Percentiles rank a stretch among this genome's conserved stretches.
Conservation (phyloP, 2,888 invertebrate genomes). For the Sepioteuthis lessoniana region DNA sequence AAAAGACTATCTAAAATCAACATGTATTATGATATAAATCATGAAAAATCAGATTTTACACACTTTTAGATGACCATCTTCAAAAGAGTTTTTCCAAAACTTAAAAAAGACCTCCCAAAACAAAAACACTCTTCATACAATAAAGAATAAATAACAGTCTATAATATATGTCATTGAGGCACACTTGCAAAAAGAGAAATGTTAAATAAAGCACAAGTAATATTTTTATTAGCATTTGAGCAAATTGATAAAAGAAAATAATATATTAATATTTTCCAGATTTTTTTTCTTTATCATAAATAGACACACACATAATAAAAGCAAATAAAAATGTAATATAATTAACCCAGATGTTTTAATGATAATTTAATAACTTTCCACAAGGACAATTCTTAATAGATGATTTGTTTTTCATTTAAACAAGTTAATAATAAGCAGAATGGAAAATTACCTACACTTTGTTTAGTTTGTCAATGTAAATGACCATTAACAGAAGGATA, state of each 20-base stretch:
- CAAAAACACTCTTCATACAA: no score
- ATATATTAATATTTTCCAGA: not conserved
- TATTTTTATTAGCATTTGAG: not conserved
- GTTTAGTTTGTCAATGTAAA: not conserved
- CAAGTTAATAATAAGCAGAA: not conserved
- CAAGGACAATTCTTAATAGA: not conserved
- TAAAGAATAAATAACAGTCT: no score
- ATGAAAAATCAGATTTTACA: no score
- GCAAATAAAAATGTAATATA: not conserved
- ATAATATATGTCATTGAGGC: not conserved
- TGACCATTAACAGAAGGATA: not conserved
- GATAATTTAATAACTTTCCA: not conserved
- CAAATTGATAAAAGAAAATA: not conserved
- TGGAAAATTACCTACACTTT: not conserved
- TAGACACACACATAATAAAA: not conserved
- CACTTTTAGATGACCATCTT: no score
- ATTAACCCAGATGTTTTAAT: not conserved
- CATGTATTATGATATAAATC: no score
- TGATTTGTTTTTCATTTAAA: slow-evolving; percentile 25
- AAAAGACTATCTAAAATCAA: no score
- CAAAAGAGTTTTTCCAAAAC: no score
- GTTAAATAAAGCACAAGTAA: not conserved
- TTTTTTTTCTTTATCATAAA: not conserved
- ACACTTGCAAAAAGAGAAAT: not conserved
- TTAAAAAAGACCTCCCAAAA: no score